Evolutionary conservation across 2,888 invertebrate species (phyloP).

Genomic region (Nomada ruficornis): DNA sequence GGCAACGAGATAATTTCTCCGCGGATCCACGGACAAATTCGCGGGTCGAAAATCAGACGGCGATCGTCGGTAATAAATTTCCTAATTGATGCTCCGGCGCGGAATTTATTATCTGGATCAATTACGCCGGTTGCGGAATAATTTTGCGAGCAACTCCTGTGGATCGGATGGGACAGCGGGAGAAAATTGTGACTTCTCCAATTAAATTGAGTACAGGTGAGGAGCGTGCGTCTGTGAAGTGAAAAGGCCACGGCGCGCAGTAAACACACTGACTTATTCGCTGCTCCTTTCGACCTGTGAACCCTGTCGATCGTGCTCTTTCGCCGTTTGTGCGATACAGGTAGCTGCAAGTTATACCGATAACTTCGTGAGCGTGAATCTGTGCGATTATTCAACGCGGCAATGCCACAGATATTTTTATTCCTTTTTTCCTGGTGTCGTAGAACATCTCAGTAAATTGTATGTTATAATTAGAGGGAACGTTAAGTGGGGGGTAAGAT

Average conservation of each 20-base stretch:
- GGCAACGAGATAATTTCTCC: slow-evolving; percentile 27
- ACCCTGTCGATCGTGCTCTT: background rate
- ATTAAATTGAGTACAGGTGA: slow-evolving; percentile 17
- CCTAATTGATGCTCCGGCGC: slow-evolving; percentile 41
- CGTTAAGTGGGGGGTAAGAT: too few relatives aligned
- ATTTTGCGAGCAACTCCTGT: slow-evolving; percentile 28
- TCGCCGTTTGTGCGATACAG: background rate
- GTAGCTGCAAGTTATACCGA: background rate
- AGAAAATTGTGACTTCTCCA: too few relatives aligned
- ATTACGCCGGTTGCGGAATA: slow-evolving; percentile 30
- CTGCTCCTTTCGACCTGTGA: background rate
- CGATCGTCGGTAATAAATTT: slow-evolving; percentile 38
- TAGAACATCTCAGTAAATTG: too few relatives aligned
- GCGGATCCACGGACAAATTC: slow-evolving; percentile 10
- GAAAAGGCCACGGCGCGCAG: background rate
- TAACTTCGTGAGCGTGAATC: too few relatives aligned
- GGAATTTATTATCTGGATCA: slow-evolving; percentile 54
- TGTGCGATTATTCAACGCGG: too few relatives aligned
- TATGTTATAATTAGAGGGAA: too few relatives aligned
- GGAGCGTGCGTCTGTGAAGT: background rate
- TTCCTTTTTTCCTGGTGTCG: too few relatives aligned
- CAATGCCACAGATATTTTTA: too few relatives aligned
- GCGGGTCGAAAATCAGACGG: slow-evolving; percentile 21
- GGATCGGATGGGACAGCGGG: too few relatives aligned
- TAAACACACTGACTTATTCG: slow-evolving; percentile 18